phyloP scores from a whole-genome alignment of 53 echinoderm and acorn worm species.

The Echinarachnius parma region DNA sequence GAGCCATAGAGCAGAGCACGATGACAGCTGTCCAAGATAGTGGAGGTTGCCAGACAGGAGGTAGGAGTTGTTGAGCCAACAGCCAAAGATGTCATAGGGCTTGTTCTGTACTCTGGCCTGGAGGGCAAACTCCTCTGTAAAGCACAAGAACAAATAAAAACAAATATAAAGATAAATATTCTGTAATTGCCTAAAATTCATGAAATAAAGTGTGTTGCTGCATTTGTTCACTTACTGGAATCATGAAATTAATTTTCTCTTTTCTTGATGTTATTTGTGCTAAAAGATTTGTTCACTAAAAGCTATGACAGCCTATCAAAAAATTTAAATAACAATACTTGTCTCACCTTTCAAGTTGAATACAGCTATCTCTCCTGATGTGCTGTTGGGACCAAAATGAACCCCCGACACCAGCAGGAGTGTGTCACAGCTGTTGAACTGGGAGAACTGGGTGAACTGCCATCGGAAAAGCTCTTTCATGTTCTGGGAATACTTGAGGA shows the following conservation, averaged over 20 bases:
- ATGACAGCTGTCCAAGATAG: slow-evolving; percentile 77
- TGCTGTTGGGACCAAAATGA: slow-evolving; percentile 88
- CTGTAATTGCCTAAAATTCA: no score
- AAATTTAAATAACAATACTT: background rate
- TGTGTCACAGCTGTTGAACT: slow-evolving; percentile 67
- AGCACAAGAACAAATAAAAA: no score
- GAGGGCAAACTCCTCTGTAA: slow-evolving; percentile 79
- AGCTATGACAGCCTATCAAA: no score
- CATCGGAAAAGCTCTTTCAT: slow-evolving; percentile 86
- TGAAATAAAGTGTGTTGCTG: no score
- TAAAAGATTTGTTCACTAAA: no score
- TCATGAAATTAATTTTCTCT: no score
- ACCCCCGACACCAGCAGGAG: slow-evolving; percentile 77
- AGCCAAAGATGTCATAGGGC: slow-evolving; percentile 85
- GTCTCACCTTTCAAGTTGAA: slow-evolving; percentile 75
- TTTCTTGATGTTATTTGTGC: no score
- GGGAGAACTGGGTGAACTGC: slow-evolving; percentile 89
- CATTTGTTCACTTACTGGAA: no score
- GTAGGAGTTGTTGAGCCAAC: slow-evolving; percentile 79
- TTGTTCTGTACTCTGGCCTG: slow-evolving; percentile 81
- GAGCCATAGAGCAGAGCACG: slow-evolving; percentile 83
- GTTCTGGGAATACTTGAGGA: slow-evolving; percentile 56
- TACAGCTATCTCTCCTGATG: slow-evolving; percentile 85
- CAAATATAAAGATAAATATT: no score
- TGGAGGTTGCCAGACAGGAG: slow-evolving; percentile 83